Conservation (phyloP, 1,140 invertebrate genomes). For the Hesperophylax magnus region DNA sequence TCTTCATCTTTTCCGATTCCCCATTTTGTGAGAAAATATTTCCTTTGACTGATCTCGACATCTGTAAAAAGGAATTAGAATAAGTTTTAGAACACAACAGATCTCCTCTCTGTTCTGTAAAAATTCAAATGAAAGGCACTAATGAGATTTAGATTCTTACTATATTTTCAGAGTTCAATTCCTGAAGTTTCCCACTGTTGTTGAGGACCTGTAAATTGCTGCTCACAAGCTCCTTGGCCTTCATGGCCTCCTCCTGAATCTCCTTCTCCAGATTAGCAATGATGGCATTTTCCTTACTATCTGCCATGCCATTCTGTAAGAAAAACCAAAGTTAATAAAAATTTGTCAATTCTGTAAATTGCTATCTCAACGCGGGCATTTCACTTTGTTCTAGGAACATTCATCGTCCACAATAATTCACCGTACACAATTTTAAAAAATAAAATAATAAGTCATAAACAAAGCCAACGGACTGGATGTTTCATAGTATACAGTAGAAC, state of each 20-base stretch:
- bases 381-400: too few species aligned
- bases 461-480: too few species aligned
- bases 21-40: conserved; percentile 19
- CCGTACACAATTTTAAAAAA: too few species aligned
- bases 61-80: neutral
- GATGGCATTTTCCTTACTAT: conserved; percentile 24
- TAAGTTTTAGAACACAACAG: neutral
- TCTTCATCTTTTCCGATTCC: neutral
- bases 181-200: neutral
- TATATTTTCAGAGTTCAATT: conserved; percentile 9
- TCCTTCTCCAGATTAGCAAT: neutral
- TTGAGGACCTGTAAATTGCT: neutral
- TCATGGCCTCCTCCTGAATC: neutral
- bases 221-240: neutral
- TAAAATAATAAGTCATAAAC: too few species aligned
- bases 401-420: too few species aligned
- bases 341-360: neutral
- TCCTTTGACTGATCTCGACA: conserved; percentile 8
- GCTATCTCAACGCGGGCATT: too few species aligned
- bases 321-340: neutral
- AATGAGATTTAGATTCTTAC: neutral
- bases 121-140: too few species aligned
- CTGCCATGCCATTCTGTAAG: neutral
- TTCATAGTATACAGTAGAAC: too few species aligned
- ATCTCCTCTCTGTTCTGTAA: too few species aligned